Conservation (phyloP, 2,797 vertebrate species). For the Hypotaenidia philippensis region DNA sequence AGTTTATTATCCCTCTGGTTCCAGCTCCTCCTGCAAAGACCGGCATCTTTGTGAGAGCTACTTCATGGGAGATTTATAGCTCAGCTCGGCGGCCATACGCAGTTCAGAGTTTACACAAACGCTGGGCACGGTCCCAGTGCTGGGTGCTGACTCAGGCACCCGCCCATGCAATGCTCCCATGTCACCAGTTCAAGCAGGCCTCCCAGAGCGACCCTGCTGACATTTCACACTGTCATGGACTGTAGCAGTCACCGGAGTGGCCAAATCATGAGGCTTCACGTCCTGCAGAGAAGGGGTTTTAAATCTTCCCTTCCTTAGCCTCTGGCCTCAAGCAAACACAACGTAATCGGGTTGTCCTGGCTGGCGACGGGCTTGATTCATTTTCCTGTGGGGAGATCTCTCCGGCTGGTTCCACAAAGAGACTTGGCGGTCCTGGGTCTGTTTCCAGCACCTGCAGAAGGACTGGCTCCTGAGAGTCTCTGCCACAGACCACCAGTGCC, state of each 20-base stretch:
- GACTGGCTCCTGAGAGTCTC: neutral
- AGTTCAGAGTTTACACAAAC: neutral
- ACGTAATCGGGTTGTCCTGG: neutral
- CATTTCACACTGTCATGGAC: neutral
- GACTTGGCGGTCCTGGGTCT: neutral
- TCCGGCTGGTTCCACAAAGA: neutral
- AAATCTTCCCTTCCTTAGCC: neutral
- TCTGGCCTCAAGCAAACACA: neutral
- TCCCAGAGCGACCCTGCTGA: accelerated
- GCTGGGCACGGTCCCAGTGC: neutral
- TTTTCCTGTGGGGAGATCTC: neutral
- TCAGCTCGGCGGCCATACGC: accelerated
- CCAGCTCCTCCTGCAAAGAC: neutral
- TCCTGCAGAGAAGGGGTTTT: neutral
- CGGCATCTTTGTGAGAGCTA: neutral
- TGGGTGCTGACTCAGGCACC: neutral
- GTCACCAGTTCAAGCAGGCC: accelerated
- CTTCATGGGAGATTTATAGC: neutral
- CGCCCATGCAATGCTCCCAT: neutral
- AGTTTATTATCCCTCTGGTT: neutral
- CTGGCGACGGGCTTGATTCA: neutral
- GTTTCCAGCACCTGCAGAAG: neutral
- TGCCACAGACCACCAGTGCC: accelerated
- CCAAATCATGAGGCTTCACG: neutral
- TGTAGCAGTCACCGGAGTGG: accelerated